Conservation (phyloP, 2,113 vertebrate genomes). For the Callipepla californica region DNA sequence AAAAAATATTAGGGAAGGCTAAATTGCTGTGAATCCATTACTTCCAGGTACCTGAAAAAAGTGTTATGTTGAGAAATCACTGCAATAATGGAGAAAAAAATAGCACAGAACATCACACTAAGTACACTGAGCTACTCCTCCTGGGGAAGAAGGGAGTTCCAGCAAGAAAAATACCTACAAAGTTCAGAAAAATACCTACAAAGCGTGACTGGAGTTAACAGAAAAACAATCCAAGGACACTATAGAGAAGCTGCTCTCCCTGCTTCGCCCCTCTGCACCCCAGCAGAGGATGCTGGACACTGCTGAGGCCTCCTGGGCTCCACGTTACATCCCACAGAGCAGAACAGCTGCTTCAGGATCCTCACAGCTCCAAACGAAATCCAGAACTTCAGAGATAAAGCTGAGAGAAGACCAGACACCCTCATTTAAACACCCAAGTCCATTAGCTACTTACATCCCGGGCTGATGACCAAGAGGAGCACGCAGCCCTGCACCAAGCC, state of each 20-base stretch:
- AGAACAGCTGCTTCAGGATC: neutral
- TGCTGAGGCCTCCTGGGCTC: neutral
- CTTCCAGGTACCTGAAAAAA: neutral
- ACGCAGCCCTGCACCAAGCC: neutral
- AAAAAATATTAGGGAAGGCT: neutral
- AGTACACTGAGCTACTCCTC: neutral
- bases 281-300: neutral
- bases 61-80: neutral
- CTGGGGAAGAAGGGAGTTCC: neutral
- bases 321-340: neutral
- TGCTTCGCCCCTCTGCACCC: neutral
- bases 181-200: neutral
- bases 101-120: accelerated
- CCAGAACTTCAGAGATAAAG: neutral
- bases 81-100: neutral
- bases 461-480: neutral
- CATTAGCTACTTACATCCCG: neutral
- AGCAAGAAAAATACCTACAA: neutral
- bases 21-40: neutral
- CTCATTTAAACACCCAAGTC: neutral
- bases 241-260: neutral
- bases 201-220: neutral
- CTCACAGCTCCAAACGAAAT: neutral
- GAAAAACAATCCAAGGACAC: neutral
- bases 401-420: neutral